These are phyloP conservation scores for Plecturocebus donacophilus DNA, from an alignment of 2,113 vertebrate genomes.

Conservation along the genomic window DNA sequence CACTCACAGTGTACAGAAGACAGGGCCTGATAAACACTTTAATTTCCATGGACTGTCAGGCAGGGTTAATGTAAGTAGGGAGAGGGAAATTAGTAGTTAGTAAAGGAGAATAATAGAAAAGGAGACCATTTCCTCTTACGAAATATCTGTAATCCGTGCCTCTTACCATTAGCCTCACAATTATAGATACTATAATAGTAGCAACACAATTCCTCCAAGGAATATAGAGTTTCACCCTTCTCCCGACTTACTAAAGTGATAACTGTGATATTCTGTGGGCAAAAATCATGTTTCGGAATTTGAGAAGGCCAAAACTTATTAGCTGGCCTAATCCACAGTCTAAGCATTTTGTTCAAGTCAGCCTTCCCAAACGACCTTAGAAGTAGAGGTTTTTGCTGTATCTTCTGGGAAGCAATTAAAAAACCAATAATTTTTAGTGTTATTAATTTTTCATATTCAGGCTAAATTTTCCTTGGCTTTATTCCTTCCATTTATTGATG, in stretches of 20 bases:
- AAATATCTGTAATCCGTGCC: constrained; percentile 49
- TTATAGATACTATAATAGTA: constrained; percentile 45
- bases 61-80: constrained; percentile 73
- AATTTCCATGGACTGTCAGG: constrained; percentile 59
- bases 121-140: constrained; percentile 49
- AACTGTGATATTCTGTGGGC: background rate
- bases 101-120: constrained; percentile 60
- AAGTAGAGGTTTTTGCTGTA: constrained; percentile 65
- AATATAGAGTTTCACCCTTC: constrained; percentile 22
- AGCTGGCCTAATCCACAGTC: constrained; percentile 6
- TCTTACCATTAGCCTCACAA: constrained; percentile 58
- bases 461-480: constrained; percentile 76
- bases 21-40: constrained; percentile 63
- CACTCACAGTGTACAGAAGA: constrained; percentile 23
- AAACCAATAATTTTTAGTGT: constrained; percentile 76
- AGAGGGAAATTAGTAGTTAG: constrained; percentile 58
- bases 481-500: constrained; percentile 64
- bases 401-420: constrained; percentile 83
- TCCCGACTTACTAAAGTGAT: constrained; percentile 27
- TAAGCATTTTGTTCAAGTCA: constrained; percentile 56
- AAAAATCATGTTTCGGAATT: constrained; percentile 29
- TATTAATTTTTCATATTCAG: constrained; percentile 81
- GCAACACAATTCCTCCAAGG: constrained; percentile 43
- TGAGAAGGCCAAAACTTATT: constrained; percentile 27
- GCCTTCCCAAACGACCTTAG: constrained; percentile 74